Conservation (phyloP, 1,140 invertebrate genomes). For the Steinernema feltiae region DNA sequence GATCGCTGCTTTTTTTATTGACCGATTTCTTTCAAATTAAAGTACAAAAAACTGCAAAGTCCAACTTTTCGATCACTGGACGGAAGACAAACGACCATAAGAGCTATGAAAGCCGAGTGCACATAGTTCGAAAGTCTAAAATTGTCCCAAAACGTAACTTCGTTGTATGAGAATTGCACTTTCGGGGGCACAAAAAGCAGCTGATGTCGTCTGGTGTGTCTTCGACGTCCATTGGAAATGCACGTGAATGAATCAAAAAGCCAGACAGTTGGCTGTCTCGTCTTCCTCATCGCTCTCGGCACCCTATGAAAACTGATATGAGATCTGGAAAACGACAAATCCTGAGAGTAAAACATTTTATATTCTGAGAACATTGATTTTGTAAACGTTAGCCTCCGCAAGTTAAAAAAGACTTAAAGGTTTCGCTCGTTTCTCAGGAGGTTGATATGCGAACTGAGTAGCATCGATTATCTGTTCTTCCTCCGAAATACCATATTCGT, state of each 20-base stretch:
- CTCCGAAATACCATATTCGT: conserved; percentile 15
- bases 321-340: too few species aligned
- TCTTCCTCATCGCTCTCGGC: background rate
- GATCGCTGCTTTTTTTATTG: too few species aligned
- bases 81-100: too few species aligned
- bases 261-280: background rate
- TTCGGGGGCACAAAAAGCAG: background rate
- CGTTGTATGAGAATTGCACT: background rate
- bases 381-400: too few species aligned
- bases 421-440: background rate
- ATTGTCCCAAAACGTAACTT: background rate
- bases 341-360: too few species aligned
- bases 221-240: background rate
- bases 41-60: too few species aligned
- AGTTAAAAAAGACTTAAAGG: background rate
- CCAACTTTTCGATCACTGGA: too few species aligned
- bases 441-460: background rate
- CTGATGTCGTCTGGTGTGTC: background rate
- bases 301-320: background rate
- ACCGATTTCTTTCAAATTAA: too few species aligned
- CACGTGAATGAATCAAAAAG: background rate
- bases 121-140: too few species aligned
- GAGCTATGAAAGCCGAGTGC: too few species aligned
- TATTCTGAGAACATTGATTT: too few species aligned
- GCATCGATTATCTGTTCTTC: background rate